Conservation (phyloP, 2,888 invertebrate genomes). For the Lymantria dispar region DNA sequence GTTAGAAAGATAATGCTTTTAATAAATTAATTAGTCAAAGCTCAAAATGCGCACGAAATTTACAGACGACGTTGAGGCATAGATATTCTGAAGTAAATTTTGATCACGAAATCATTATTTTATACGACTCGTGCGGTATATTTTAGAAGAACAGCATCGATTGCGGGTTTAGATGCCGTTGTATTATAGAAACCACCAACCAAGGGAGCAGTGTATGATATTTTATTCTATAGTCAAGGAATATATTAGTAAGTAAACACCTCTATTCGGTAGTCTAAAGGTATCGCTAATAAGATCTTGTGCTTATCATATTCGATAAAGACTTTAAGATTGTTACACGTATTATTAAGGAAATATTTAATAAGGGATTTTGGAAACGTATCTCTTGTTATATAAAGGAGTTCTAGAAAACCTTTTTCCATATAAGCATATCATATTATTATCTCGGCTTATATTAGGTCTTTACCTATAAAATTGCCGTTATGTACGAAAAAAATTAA, state of each 20-base stretch:
- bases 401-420: too few relatives aligned
- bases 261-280: neutral
- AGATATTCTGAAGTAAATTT: neutral
- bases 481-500: too few relatives aligned
- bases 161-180: neutral
- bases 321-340: neutral
- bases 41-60: neutral
- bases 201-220: neutral
- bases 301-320: neutral
- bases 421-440: too few relatives aligned
- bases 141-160: neutral
- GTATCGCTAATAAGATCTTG: neutral
- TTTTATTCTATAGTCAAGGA: neutral
- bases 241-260: neutral
- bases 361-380: too few relatives aligned
- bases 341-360: too few relatives aligned
- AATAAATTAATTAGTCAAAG: too few relatives aligned
- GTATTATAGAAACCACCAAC: neutral
- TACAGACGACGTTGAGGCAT: neutral
- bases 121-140: neutral
- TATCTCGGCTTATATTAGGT: too few relatives aligned
- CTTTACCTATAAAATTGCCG: too few relatives aligned
- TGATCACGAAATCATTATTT: neutral
- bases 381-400: too few relatives aligned
- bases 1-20: too few relatives aligned